Evolutionary conservation across 2,797 vertebrate genomes (phyloP).

Genomic region (Protonibea diacanthus): DNA sequence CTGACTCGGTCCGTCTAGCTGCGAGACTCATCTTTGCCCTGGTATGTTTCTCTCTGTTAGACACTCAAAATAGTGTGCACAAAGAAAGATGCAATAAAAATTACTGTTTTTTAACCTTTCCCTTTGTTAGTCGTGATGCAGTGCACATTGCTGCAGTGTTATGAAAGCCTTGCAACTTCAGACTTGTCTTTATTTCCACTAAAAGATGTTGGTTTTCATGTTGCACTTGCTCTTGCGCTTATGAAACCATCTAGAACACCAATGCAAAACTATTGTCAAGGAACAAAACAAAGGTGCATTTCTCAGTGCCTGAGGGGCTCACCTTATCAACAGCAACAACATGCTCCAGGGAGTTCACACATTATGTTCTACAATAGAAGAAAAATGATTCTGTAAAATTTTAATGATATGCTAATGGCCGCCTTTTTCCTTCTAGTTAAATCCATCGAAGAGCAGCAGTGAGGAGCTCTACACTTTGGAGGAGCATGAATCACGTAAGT

Average conservation of each 20-base stretch:
- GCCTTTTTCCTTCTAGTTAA: conserved; percentile 79
- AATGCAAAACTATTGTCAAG: background rate
- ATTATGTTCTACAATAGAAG: background rate
- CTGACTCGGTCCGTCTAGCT: conserved; percentile 93
- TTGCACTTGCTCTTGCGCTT: background rate
- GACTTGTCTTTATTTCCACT: background rate
- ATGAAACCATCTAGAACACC: background rate
- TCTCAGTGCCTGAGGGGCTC: background rate
- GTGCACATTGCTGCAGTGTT: background rate
- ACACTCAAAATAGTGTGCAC: conserved; percentile 8
- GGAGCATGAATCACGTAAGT: conserved; percentile 94
- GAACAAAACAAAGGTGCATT: background rate
- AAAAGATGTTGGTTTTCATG: background rate
- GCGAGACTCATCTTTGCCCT: conserved; percentile 90
- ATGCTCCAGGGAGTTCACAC: background rate
- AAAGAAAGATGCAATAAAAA: background rate
- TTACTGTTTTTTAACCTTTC: background rate
- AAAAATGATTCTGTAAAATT: background rate
- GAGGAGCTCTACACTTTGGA: conserved; percentile 90
- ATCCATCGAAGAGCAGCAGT: conserved; percentile 77
- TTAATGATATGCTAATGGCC: background rate
- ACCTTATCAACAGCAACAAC: background rate
- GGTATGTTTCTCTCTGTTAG: conserved; percentile 81
- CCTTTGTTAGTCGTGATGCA: background rate
- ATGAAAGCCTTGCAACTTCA: background rate